Percentiles rank a stretch among this genome's conserved stretches.
Evolutionary conservation across 1,140 invertebrate genomes (phyloP).

Genomic region (Drepana arcuata): DNA sequence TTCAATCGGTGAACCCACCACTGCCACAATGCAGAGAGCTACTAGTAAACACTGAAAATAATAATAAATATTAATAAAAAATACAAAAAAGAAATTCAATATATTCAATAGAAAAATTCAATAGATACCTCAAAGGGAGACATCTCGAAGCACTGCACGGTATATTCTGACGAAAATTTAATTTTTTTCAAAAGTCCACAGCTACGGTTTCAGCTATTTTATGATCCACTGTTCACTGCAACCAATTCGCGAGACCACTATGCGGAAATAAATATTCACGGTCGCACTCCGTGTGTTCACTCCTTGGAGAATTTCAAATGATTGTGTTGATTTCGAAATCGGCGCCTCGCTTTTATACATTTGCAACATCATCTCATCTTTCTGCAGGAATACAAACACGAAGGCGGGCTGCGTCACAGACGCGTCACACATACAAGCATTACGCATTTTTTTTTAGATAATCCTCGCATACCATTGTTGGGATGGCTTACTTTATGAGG

Average conservation of each 20-base stretch:
- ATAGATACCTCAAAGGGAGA: conserved; percentile 33
- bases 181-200: conserved; percentile 5
- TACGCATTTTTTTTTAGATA: conserved; percentile 53
- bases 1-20: conserved; percentile 32
- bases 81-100: conserved; percentile 7
- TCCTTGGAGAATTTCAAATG: conserved; percentile 62
- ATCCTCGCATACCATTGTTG: conserved; percentile 42
- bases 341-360: conserved; percentile 66
- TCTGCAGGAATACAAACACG: conserved; percentile 32
- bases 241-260: conserved; percentile 33
- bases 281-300: conserved; percentile 44
- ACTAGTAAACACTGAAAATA: conserved; percentile 42
- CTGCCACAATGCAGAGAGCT: conserved; percentile 41
- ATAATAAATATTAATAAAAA: conserved; percentile 6
- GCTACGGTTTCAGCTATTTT: conserved; percentile 37
- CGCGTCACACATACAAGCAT: conserved; percentile 22
- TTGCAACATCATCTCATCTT: conserved; percentile 63
- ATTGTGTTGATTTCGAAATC: conserved; percentile 70
- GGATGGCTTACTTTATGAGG: conserved; percentile 42
- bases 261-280: conserved; percentile 48
- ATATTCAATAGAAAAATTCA: conserved; percentile 9
- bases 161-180: conserved; percentile 18
- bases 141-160: conserved; percentile 40
- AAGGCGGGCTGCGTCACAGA: conserved; percentile 15
- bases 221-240: conserved; percentile 44